A percentile compares a stretch with the other conserved stretches of the same genome.
These are phyloP conservation scores for Ophion slaviceki DNA, from an alignment of 2,888 invertebrate species.

Conservation along the genomic window DNA sequence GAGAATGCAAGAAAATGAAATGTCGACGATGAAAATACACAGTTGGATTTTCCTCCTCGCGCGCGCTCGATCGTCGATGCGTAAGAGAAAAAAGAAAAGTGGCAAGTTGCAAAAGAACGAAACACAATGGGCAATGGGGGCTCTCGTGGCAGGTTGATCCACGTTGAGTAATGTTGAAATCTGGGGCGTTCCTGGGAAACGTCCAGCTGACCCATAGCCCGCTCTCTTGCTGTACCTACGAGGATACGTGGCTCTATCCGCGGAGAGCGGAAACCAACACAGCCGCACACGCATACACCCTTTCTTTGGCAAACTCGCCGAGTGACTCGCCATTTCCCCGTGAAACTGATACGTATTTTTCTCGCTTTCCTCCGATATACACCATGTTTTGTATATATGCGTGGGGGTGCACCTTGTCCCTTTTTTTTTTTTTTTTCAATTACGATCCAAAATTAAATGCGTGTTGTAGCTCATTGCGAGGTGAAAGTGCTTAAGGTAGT, in stretches of 20 bases:
- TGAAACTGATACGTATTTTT: constrained; percentile 58
- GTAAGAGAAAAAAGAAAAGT: constrained; percentile 60
- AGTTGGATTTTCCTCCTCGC: constrained; percentile 20
- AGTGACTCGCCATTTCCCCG: constrained; percentile 70
- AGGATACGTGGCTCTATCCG: constrained; percentile 5
- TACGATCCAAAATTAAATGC: neutral
- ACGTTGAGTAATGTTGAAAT: constrained; percentile 83
- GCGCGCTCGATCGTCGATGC: constrained; percentile 69
- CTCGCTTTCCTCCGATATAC: constrained; percentile 33
- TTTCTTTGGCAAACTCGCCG: constrained; percentile 61
- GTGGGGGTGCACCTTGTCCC: neutral
- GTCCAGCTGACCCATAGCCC: constrained; percentile 77
- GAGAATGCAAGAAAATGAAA: neutral
- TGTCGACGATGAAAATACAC: neutral
- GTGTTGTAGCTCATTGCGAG: constrained; percentile 2
- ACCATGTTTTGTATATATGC: too few species aligned
- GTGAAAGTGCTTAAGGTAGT: neutral
- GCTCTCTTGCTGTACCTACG: neutral
- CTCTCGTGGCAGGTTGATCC: constrained; percentile 82
- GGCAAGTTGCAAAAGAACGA: constrained; percentile 51
- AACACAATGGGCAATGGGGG: constrained; percentile 75
- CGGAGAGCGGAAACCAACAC: neutral
- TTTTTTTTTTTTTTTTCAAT: too few species aligned
- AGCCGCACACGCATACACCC: constrained; percentile 34
- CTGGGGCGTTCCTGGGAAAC: constrained; percentile 83